phyloP scores from a whole-genome alignment of 2,888 invertebrate genomes.

The Lochmaea crataegi region DNA sequence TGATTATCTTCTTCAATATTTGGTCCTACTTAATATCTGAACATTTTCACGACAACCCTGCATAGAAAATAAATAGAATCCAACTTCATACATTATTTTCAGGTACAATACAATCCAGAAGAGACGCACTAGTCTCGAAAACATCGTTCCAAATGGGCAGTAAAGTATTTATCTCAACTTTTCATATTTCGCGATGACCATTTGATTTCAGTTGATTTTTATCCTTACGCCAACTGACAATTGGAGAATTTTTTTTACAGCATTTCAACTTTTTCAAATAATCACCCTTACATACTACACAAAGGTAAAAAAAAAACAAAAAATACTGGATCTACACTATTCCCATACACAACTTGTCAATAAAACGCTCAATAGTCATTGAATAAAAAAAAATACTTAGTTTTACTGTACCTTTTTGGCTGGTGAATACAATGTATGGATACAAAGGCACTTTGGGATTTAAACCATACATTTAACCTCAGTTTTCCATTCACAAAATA shows the following conservation, averaged over 20 bases:
- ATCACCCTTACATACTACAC: slow-evolving; percentile 23
- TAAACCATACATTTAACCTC: slow-evolving; percentile 27
- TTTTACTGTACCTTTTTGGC: slow-evolving; percentile 40
- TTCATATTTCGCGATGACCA: slow-evolving; percentile 8
- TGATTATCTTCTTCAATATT: neutral
- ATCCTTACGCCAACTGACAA: neutral
- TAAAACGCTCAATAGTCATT: slow-evolving; percentile 48
- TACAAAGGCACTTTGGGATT: slow-evolving; percentile 33
- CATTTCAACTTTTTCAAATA: slow-evolving; percentile 12
- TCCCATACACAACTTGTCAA: slow-evolving; percentile 44
- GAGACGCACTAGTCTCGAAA: slow-evolving; percentile 37
- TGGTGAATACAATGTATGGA: slow-evolving; percentile 27
- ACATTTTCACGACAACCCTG: slow-evolving; percentile 43
- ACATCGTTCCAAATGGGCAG: slow-evolving; percentile 37
- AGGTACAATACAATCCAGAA: slow-evolving; percentile 53
- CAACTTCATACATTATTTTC: slow-evolving; percentile 48
- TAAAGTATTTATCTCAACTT: slow-evolving; percentile 25
- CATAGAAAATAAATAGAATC: slow-evolving; percentile 46
- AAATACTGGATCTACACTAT: slow-evolving; percentile 44
- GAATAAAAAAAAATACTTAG: slow-evolving; percentile 42
- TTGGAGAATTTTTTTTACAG: neutral
- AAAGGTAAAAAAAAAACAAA: slow-evolving; percentile 35
- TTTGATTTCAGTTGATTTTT: slow-evolving; percentile 14
- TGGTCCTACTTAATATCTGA: slow-evolving; percentile 13
- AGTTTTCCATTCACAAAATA: neutral